phyloP scores from a whole-genome alignment of 2,113 vertebrate genomes.

The Conger conger region DNA sequence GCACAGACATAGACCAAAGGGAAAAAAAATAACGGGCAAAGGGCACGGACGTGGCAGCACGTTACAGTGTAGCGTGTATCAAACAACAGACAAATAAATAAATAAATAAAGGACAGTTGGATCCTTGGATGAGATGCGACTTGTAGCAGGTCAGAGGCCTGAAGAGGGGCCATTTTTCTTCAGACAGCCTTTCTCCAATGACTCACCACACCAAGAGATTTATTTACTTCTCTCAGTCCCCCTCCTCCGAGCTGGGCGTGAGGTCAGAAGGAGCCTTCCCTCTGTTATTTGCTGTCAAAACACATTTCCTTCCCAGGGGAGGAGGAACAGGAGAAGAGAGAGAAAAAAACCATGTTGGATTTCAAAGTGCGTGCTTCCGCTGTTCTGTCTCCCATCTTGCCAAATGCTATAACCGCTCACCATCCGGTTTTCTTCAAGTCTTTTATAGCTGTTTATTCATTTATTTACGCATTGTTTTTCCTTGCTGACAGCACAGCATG shows the following conservation, averaged over 20 bases:
- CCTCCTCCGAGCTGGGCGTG: neutral
- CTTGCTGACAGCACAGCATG: neutral
- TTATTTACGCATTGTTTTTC: neutral
- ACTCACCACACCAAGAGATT: neutral
- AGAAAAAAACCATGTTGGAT: slow-evolving; percentile 11
- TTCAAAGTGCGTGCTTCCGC: neutral
- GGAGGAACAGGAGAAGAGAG: neutral
- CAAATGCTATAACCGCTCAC: neutral
- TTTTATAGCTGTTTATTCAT: neutral
- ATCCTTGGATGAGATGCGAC: neutral
- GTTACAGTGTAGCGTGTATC: too few relatives aligned
- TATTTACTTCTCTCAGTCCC: neutral
- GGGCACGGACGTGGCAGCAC: too few relatives aligned
- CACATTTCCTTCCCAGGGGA: slow-evolving; percentile 10
- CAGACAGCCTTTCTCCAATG: neutral
- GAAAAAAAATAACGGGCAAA: too few relatives aligned
- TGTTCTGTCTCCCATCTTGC: neutral
- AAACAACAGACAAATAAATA: neutral
- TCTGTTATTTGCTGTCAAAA: slow-evolving; percentile 28
- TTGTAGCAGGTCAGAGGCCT: neutral
- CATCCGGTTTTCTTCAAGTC: neutral
- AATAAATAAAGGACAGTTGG: neutral
- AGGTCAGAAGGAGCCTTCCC: slow-evolving; percentile 17
- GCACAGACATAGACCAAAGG: too few relatives aligned
- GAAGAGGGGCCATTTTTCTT: neutral